Evolutionary conservation across 2,888 invertebrate genomes (phyloP).

Genomic region (Mayetiola destructor): DNA sequence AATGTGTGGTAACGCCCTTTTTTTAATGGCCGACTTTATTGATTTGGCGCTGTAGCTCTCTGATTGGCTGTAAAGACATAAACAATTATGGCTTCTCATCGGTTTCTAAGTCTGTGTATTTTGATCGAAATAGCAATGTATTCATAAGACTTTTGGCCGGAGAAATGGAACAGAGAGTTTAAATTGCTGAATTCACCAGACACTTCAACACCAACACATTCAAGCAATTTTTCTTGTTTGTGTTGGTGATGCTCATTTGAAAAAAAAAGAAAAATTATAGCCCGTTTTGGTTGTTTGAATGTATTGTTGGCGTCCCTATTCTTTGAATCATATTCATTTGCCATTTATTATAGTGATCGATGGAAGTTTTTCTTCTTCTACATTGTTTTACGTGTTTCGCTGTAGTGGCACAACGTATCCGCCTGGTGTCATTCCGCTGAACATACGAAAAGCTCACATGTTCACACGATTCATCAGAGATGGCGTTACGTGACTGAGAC

Average conservation of each 20-base stretch:
- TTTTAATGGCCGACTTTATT: constrained; percentile 4
- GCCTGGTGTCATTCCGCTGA: background rate
- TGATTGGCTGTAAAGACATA: background rate
- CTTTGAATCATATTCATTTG: background rate
- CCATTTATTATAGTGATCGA: no score
- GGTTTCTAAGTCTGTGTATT: background rate
- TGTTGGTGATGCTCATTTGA: background rate
- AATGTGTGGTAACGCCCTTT: background rate
- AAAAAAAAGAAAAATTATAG: background rate
- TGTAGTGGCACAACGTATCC: background rate
- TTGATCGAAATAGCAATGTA: background rate
- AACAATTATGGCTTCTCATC: constrained; percentile 4
- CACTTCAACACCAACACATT: background rate
- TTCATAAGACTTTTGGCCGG: background rate
- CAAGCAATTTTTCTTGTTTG: background rate
- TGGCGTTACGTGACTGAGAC: background rate
- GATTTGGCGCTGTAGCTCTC: background rate
- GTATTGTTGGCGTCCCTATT: background rate
- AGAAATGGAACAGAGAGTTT: background rate
- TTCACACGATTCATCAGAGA: background rate
- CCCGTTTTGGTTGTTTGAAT: background rate
- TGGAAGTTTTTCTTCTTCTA: no score
- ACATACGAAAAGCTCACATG: background rate
- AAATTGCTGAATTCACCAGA: background rate
- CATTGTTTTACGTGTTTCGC: no score